A percentile compares a stretch with the other conserved stretches of the same genome.
These are phyloP conservation scores for Mimachlamys varia DNA, from an alignment of 2,888 invertebrate species.

Conservation along the genomic window DNA sequence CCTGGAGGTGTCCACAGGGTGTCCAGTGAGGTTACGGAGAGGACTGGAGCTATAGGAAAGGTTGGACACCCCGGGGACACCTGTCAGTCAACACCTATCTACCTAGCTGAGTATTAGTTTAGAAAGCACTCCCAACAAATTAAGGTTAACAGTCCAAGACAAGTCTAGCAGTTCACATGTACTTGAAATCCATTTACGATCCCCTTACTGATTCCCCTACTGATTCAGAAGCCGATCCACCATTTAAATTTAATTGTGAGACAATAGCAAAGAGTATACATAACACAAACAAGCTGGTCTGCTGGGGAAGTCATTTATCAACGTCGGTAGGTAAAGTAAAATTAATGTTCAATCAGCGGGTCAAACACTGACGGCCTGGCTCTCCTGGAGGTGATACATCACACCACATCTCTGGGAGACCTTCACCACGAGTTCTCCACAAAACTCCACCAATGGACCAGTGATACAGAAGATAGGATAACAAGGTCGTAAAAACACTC, in stretches of 20 bases:
- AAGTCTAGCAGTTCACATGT: conserved; percentile 11
- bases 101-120: background rate
- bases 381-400: background rate
- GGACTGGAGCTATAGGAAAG: background rate
- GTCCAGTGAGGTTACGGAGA: background rate
- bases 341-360: background rate
- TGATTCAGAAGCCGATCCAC: background rate
- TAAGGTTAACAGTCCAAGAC: conserved; percentile 23
- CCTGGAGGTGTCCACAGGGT: background rate
- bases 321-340: background rate
- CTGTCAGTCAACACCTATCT: background rate
- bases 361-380: background rate
- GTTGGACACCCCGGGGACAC: conserved; percentile 14
- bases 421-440: background rate
- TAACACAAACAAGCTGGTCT: conserved; percentile 22
- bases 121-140: conserved; percentile 28
- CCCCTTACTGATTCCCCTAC: background rate
- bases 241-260: conserved; percentile 31
- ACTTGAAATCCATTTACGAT: conserved; percentile 10
- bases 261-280: conserved; percentile 10
- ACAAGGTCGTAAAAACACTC: background rate
- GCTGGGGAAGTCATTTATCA: background rate
- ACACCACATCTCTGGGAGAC: background rate
- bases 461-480: background rate
- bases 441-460: background rate